Conservation (phyloP, 2,888 invertebrate species). For the Diaperis boleti region DNA sequence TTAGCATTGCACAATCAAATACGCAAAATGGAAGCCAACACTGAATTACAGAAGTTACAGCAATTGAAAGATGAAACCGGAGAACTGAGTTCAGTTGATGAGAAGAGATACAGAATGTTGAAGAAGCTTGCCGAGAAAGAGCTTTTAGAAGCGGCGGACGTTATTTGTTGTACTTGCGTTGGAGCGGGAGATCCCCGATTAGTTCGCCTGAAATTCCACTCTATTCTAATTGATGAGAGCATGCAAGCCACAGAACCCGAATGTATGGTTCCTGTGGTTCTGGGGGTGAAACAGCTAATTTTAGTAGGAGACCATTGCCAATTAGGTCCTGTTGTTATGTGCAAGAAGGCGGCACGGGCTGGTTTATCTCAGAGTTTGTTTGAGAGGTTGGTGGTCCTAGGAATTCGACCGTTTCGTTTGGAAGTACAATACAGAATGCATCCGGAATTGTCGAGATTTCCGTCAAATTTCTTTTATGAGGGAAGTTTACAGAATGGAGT, state of each 20-base stretch:
- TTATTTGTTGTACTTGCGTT: conserved; percentile 99
- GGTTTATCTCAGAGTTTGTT: conserved; percentile 97
- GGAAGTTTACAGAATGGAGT: conserved; percentile 99
- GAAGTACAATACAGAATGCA: conserved; percentile 99
- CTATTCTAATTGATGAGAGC: conserved; percentile 96
- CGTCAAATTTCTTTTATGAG: conserved; percentile 99
- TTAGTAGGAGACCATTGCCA: conserved; percentile 99
- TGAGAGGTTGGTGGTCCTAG: conserved; percentile 95
- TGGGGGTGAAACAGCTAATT: conserved; percentile 96
- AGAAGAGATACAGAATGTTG: conserved; percentile 90
- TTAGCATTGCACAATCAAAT: conserved; percentile 98
- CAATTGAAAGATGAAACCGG: conserved; percentile 98
- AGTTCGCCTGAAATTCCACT: conserved; percentile 93
- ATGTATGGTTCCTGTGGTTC: conserved; percentile 98
- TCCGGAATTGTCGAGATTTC: conserved; percentile 96
- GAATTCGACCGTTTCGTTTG: conserved; percentile 95
- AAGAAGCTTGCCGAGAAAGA: conserved; percentile 93
- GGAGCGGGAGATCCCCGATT: conserved; percentile 97
- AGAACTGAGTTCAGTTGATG: conserved; percentile 95
- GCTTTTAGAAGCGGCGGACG: conserved; percentile 94
- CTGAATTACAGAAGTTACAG: conserved; percentile 94
- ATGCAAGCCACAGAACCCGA: conserved; percentile 94
- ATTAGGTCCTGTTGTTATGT: conserved; percentile 98
- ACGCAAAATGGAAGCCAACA: conserved; percentile 91
- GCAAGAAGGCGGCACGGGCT: conserved; percentile 97